A percentile compares a stretch with the other conserved stretches of the same genome.
Evolutionary conservation across 2,113 vertebrate genomes (phyloP).

Genomic region (Notechis scutatus): DNA sequence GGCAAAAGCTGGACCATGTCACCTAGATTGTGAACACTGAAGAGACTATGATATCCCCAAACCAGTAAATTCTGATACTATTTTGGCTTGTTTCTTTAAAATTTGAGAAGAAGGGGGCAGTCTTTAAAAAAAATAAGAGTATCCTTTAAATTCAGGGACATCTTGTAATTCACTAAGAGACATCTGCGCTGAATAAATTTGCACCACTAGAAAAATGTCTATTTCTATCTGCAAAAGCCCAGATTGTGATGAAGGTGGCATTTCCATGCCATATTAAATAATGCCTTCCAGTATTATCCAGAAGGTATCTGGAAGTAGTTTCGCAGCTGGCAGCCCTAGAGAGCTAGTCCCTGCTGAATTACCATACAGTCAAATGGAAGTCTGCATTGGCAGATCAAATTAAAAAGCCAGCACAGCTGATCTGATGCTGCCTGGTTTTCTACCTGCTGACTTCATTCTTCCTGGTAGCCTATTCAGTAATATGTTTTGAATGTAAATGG

Average conservation of each 20-base stretch:
- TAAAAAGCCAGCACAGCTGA: background rate
- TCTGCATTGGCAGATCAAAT: background rate
- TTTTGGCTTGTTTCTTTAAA: background rate
- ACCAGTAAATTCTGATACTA: background rate
- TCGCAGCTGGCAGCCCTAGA: background rate
- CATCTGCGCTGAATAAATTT: background rate
- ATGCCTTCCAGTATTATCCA: background rate
- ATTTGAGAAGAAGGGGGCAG: background rate
- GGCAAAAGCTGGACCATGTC: background rate
- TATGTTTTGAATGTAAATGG: background rate
- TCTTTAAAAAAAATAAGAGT: background rate
- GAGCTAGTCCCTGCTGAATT: background rate
- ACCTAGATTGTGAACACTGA: background rate
- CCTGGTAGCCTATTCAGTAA: background rate
- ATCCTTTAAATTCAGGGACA: background rate
- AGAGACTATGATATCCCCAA: background rate
- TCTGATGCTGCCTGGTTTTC: background rate
- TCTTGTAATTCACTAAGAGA: background rate
- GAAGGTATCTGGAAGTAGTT: background rate
- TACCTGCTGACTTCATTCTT: background rate
- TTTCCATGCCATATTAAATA: background rate
- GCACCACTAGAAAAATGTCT: background rate
- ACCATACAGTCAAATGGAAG: background rate
- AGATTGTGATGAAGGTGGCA: background rate
- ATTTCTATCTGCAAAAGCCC: background rate